phyloP scores from a whole-genome alignment of 2,888 invertebrate species.

The Drosophila mayaguana region DNA sequence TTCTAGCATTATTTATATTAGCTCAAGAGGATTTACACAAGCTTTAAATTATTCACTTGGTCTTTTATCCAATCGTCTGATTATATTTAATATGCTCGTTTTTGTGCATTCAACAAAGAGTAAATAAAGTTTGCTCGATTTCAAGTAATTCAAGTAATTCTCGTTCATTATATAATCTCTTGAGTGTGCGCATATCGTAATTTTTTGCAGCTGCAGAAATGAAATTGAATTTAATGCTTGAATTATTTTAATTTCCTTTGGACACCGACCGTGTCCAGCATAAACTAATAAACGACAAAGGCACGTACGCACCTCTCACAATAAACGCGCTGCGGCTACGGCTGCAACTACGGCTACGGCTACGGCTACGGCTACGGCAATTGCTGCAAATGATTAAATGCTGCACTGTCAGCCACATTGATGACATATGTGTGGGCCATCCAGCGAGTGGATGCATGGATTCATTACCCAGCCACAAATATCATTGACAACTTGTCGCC shows the following conservation, averaged over 20 bases:
- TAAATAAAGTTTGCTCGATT: background rate
- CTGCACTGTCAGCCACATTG: slow-evolving; percentile 32
- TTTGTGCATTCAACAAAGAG: background rate
- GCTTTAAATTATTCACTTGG: no score
- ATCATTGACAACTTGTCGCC: slow-evolving; percentile 38
- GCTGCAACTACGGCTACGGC: slow-evolving; percentile 10
- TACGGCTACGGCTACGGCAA: slow-evolving; percentile 3
- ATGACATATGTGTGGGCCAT: slow-evolving; percentile 43
- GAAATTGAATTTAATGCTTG: slow-evolving; percentile 71
- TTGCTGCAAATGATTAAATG: slow-evolving; percentile 21
- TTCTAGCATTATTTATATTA: no score
- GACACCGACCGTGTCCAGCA: slow-evolving; percentile 62
- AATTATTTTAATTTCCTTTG: slow-evolving; percentile 74
- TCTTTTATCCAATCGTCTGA: no score
- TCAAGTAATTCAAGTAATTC: background rate
- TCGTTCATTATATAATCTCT: slow-evolving; percentile 13
- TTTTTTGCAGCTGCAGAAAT: slow-evolving; percentile 47
- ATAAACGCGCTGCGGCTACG: slow-evolving; percentile 18
- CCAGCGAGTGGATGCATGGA: background rate
- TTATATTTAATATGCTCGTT: background rate
- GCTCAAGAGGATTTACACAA: no score
- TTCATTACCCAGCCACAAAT: slow-evolving; percentile 17
- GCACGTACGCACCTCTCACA: slow-evolving; percentile 65
- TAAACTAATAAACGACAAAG: slow-evolving; percentile 60
- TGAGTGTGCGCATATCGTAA: slow-evolving; percentile 8